Evolutionary conservation across 1,140 invertebrate genomes (phyloP).

Genomic region (Fopius arisanus): DNA sequence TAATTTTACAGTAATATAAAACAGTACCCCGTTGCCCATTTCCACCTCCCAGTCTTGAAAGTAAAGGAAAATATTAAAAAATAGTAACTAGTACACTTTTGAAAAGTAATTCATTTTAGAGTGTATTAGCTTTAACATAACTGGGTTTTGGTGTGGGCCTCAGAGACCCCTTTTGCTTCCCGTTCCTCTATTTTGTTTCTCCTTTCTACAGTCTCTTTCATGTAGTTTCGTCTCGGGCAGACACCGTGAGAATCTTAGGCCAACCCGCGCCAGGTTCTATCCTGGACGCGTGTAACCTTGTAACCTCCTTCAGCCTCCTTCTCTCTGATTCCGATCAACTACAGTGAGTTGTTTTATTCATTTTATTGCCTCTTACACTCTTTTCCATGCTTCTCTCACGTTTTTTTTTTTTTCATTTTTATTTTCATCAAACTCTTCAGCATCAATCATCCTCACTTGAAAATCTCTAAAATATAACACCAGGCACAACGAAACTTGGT

Average conservation of each 20-base stretch:
- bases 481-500: not conserved
- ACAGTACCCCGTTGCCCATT: too few species aligned
- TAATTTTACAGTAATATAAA: too few species aligned
- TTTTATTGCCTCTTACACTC: conserved; percentile 10
- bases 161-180: not conserved
- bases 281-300: conserved; percentile 62
- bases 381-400: conserved; percentile 20
- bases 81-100: too few species aligned
- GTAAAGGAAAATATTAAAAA: too few species aligned
- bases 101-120: too few species aligned
- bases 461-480: not conserved
- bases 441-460: not conserved
- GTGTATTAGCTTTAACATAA: too few species aligned
- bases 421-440: not conserved
- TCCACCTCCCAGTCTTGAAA: too few species aligned
- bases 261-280: conserved; percentile 53
- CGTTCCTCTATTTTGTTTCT: not conserved
- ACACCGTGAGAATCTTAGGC: conserved; percentile 64
- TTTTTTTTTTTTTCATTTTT: not conserved
- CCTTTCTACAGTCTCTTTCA: conserved; percentile 3
- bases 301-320: conserved; percentile 60
- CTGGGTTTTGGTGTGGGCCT: not conserved
- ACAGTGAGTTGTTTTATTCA: conserved; percentile 17
- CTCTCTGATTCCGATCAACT: conserved; percentile 36
- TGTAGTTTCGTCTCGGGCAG: conserved; percentile 56